Evolutionary conservation across 2,113 vertebrate species (phyloP).

Genomic region (Cyprinodon brontotheroides): DNA sequence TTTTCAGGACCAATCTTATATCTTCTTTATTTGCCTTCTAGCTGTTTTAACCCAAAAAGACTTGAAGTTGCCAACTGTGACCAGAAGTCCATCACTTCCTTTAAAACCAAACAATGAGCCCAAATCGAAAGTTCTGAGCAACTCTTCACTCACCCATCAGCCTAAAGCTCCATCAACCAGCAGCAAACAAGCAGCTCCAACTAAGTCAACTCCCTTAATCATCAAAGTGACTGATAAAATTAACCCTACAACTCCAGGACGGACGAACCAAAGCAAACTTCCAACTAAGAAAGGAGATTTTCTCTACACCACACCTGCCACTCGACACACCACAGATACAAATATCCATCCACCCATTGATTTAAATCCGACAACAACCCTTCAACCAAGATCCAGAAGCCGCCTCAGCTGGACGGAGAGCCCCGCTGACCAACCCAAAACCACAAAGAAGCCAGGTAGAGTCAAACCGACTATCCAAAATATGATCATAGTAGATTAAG

Average conservation of each 20-base stretch:
- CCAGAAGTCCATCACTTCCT: slow-evolving; percentile 1
- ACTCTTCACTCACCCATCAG: background rate
- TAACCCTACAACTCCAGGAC: background rate
- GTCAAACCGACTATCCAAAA: background rate
- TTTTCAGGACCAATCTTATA: background rate
- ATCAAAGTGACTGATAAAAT: slow-evolving; percentile 16
- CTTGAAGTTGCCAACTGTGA: slow-evolving; percentile 11
- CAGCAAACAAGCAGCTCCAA: slow-evolving; percentile 26
- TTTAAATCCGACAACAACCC: background rate
- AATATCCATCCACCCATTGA: background rate
- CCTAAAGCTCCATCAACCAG: background rate
- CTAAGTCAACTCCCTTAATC: slow-evolving; percentile 11
- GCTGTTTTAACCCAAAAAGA: slow-evolving; percentile 26
- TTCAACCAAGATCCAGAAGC: slow-evolving; percentile 38
- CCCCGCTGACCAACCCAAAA: slow-evolving; percentile 49
- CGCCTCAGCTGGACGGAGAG: slow-evolving; percentile 76
- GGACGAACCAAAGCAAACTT: background rate
- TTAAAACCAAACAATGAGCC: slow-evolving; percentile 10
- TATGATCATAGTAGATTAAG: background rate
- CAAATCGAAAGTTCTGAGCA: background rate
- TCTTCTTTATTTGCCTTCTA: slow-evolving; percentile 12
- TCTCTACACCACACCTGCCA: slow-evolving; percentile 4
- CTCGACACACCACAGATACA: slow-evolving; percentile 12
- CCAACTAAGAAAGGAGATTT: background rate
- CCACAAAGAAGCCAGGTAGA: slow-evolving; percentile 70